Conservation (phyloP, 2,797 vertebrate species). For the Neomorphus geoffroyi region DNA sequence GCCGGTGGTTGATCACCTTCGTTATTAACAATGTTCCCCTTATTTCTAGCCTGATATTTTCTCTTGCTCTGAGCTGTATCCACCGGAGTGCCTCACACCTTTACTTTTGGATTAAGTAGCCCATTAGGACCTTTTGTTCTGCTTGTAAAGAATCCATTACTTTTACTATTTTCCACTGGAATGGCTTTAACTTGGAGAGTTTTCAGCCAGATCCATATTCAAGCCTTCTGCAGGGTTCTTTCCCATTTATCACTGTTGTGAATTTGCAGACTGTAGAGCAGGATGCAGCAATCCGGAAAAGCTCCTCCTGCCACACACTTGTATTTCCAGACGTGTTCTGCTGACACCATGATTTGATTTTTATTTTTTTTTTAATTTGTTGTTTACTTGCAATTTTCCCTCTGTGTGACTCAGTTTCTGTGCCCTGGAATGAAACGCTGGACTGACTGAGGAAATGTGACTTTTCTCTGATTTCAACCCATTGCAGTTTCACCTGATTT, state of each 20-base stretch:
- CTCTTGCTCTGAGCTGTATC: neutral
- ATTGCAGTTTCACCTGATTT: fast-evolving
- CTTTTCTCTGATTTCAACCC: neutral
- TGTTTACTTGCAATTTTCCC: neutral
- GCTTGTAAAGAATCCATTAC: neutral
- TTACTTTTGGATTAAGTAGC: neutral
- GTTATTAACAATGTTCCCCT: neutral
- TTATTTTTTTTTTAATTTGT: neutral
- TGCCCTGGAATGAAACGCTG: neutral
- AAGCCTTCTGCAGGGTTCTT: neutral
- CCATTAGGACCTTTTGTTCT: neutral
- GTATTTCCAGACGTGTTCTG: neutral
- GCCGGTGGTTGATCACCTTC: conserved; percentile 13
- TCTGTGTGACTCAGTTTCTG: neutral
- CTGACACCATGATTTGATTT: neutral
- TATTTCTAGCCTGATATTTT: neutral
- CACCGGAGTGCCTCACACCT: neutral
- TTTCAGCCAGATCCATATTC: neutral
- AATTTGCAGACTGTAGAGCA: neutral
- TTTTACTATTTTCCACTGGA: neutral
- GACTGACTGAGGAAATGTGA: neutral
- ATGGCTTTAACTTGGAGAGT: neutral
- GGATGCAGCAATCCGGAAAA: neutral
- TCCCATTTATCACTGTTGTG: neutral
- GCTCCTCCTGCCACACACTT: neutral